Conservation (phyloP, 2,113 vertebrate species). For the Scopus umbretta region DNA sequence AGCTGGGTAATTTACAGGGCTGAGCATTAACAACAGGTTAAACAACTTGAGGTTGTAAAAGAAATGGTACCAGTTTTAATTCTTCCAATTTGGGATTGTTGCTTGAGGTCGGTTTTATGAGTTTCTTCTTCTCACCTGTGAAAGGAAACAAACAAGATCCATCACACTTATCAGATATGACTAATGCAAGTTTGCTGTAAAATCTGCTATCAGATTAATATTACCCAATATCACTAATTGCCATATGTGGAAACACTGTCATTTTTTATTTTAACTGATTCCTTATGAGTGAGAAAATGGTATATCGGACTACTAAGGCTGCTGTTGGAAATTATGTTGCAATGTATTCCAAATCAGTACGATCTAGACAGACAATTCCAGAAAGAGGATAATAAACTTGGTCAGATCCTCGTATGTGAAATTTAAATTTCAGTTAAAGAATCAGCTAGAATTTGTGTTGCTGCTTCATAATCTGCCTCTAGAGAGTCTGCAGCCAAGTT, state of each 20-base stretch:
- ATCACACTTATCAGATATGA: not conserved
- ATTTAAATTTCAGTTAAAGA: not conserved
- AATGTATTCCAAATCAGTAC: not conserved
- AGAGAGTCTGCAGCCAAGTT: not conserved
- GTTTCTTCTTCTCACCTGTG: constrained; percentile 78
- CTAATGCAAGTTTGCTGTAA: not conserved
- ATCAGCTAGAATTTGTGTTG: not conserved
- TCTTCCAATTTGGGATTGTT: constrained; percentile 76
- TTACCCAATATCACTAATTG: not conserved
- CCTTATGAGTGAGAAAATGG: not conserved
- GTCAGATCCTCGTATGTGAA: not conserved
- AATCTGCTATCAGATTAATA: not conserved
- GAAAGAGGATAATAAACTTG: not conserved
- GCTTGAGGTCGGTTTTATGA: constrained; percentile 76
- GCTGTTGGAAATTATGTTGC: not conserved
- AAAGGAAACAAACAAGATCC: not conserved
- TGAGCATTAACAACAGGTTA: not conserved
- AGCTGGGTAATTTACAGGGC: not conserved
- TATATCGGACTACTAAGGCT: not conserved
- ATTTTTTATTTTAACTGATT: not conserved
- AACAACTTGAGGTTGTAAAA: not conserved
- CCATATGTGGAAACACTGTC: not conserved
- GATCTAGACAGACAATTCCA: not conserved
- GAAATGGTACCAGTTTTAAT: constrained; percentile 77
- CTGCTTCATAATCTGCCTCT: not conserved